Evolutionary conservation across 2,113 vertebrate genomes (phyloP).

Genomic region (Cochlearius cochlearius): DNA sequence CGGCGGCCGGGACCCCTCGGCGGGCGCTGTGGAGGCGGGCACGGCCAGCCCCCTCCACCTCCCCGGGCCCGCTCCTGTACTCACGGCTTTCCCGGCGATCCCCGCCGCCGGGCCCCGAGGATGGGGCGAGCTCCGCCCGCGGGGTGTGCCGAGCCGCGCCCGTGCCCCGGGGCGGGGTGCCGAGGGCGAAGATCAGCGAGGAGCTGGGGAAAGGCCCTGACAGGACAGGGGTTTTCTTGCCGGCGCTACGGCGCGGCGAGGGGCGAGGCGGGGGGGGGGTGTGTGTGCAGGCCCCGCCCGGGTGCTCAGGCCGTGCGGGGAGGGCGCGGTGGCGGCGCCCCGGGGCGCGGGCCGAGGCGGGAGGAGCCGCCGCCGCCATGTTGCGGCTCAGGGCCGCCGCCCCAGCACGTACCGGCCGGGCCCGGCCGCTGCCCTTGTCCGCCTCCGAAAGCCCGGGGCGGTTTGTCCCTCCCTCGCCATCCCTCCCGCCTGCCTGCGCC

Average conservation of each 20-base stretch:
- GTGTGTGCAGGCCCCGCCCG: background rate
- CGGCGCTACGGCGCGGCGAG: background rate
- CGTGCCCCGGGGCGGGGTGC: background rate
- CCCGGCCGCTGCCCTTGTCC: rapidly evolving
- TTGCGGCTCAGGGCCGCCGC: background rate
- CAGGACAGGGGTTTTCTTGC: background rate
- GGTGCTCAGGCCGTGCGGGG: background rate
- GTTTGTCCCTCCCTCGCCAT: rapidly evolving
- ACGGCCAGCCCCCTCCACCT: rapidly evolving
- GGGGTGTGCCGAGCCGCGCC: background rate
- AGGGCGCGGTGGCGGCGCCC: background rate
- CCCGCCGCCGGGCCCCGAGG: background rate
- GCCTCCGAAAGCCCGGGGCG: rapidly evolving
- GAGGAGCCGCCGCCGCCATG: background rate
- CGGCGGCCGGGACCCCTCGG: background rate
- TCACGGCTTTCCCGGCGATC: background rate
- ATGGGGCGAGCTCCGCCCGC: background rate
- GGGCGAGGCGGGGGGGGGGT: background rate
- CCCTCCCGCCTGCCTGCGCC: background rate
- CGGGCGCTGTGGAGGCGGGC: background rate
- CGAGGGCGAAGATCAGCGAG: background rate
- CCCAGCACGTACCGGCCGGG: rapidly evolving
- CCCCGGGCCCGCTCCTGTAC: background rate
- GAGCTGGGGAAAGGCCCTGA: no score
- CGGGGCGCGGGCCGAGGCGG: no score